Evolutionary conservation across 2,113 vertebrate genomes (phyloP).

Genomic region (Albula glossodonta): DNA sequence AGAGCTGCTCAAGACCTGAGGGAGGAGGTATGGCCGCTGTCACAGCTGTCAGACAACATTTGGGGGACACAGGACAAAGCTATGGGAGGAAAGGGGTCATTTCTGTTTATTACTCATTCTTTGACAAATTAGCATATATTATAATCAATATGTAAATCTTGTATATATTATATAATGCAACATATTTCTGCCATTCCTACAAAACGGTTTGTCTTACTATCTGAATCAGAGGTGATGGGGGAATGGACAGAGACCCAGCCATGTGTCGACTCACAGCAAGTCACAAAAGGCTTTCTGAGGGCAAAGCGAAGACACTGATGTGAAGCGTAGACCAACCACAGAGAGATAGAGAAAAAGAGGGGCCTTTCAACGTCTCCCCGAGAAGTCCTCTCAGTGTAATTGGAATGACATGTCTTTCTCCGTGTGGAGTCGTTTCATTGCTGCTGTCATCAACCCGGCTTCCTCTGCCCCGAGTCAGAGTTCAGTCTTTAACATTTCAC

Average conservation of each 20-base stretch:
- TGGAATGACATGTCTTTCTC: constrained; percentile 19
- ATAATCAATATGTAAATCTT: background rate
- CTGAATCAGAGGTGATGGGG: background rate
- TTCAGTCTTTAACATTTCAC: background rate
- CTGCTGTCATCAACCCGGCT: constrained; percentile 33
- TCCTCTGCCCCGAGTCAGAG: background rate
- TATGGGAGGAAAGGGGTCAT: background rate
- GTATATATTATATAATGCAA: background rate
- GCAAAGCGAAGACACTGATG: background rate
- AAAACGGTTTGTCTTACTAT: background rate
- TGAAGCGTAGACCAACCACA: background rate
- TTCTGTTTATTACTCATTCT: background rate
- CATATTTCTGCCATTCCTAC: background rate
- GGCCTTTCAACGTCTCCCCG: constrained; percentile 36
- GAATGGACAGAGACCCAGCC: background rate
- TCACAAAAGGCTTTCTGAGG: background rate
- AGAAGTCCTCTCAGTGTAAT: constrained; percentile 36
- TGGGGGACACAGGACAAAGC: background rate
- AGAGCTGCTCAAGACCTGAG: background rate
- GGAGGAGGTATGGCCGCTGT: background rate
- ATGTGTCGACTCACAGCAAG: background rate
- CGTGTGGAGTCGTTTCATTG: constrained; percentile 29
- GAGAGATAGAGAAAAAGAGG: background rate
- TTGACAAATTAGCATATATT: background rate
- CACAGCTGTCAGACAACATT: background rate